These are phyloP conservation scores for Athalia circularis DNA, from an alignment of 2,888 invertebrate genomes.

Conservation along the genomic window DNA sequence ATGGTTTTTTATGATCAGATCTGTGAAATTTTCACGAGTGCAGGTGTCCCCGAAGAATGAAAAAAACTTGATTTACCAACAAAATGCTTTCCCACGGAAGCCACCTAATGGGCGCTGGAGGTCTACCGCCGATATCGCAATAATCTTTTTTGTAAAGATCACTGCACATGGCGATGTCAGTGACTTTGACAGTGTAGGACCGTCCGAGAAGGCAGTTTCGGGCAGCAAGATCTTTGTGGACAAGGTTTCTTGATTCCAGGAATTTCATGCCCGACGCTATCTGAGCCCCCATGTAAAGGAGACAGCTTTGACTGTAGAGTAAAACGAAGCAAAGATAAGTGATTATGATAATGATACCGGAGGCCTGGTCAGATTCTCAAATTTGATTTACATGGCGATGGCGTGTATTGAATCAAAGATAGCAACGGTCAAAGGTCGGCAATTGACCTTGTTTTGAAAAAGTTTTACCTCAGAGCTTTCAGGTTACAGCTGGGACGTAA, in stretches of 20 bases:
- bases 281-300: conserved; percentile 84
- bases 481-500: conserved; percentile 70
- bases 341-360: no score
- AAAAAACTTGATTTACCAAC: conserved; percentile 73
- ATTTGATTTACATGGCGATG: no score
- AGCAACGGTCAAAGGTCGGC: background rate
- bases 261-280: conserved; percentile 89
- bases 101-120: conserved; percentile 80
- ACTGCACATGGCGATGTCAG: conserved; percentile 80
- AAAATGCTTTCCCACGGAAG: conserved; percentile 81
- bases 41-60: background rate
- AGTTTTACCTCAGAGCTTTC: conserved; percentile 70
- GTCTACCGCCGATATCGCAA: conserved; percentile 79
- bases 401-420: no score
- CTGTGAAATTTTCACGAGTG: no score
- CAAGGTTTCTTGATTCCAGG: conserved; percentile 85
- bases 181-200: conserved; percentile 79
- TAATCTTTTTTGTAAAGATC: conserved; percentile 80
- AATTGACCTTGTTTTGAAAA: background rate
- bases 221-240: conserved; percentile 87
- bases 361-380: no score
- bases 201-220: conserved; percentile 80
- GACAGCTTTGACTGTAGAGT: conserved; percentile 79
- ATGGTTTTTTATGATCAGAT: no score
- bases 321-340: background rate